Percentiles rank a stretch among this genome's conserved stretches.
Conservation (phyloP, 2,113 vertebrate species). For the Sphaerodactylus townsendi region DNA sequence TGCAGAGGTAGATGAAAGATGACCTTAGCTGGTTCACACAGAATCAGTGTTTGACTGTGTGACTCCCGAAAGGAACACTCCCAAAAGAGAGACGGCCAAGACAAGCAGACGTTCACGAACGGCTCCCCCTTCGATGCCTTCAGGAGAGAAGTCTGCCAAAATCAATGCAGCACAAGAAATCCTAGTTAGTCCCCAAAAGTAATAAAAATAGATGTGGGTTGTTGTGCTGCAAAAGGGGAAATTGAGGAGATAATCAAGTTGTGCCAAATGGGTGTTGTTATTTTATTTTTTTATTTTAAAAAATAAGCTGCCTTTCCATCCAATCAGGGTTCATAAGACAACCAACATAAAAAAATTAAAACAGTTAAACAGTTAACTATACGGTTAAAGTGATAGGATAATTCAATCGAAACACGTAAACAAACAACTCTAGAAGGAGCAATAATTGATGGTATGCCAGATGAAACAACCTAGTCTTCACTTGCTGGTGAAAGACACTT, state of each 20-base stretch:
- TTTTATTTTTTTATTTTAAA: no score
- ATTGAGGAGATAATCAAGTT: not conserved
- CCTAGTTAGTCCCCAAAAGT: not conserved
- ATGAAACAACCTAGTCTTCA: no score
- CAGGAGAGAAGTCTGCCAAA: conserved; percentile 35
- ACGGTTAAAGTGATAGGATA: no score
- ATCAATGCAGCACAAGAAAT: conserved; percentile 48
- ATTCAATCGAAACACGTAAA: no score
- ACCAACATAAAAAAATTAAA: no score
- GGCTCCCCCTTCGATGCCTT: conserved; percentile 33
- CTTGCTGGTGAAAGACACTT: no score
- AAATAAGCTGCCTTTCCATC: no score
- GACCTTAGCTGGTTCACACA: not conserved
- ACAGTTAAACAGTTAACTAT: no score
- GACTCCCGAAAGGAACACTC: not conserved
- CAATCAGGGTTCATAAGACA: no score
- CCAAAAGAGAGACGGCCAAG: not conserved
- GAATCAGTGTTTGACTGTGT: not conserved
- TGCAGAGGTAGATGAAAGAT: not conserved
- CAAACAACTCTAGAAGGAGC: no score
- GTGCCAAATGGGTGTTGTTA: not conserved
- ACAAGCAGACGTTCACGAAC: conserved; percentile 53
- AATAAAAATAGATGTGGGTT: conserved; percentile 25
- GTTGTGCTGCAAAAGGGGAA: conserved; percentile 37
- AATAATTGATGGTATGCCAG: no score